These are phyloP conservation scores for Chrysemys picta DNA, from an alignment of 2,113 vertebrate genomes.

Conservation along the genomic window DNA sequence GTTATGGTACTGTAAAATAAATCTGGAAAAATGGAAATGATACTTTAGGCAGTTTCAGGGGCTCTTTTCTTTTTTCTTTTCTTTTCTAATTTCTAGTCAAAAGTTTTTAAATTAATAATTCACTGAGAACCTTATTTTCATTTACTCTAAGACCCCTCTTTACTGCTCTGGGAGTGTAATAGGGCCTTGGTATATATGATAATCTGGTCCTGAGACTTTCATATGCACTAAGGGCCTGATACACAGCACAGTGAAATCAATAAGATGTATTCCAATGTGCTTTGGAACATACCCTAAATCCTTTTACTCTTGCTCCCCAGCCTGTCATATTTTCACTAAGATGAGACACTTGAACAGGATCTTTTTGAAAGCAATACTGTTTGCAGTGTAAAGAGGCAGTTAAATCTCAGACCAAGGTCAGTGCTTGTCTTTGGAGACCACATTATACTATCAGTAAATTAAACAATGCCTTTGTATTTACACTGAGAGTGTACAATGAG, in stretches of 20 bases:
- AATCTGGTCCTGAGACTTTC: background rate
- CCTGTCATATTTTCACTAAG: background rate
- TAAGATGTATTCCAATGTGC: background rate
- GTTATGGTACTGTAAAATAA: background rate
- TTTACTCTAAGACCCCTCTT: background rate
- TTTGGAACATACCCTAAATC: background rate
- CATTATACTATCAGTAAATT: background rate
- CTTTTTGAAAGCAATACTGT: background rate
- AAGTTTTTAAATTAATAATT: background rate
- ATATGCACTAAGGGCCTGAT: background rate
- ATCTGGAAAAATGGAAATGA: background rate
- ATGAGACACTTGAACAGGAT: background rate
- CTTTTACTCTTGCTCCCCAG: background rate
- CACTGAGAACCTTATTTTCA: background rate
- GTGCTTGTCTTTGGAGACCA: background rate
- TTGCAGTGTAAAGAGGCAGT: background rate
- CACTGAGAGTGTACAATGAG: background rate
- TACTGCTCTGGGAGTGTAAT: fast-evolving
- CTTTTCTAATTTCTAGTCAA: background rate
- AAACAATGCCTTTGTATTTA: background rate
- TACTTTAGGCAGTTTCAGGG: background rate
- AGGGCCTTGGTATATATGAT: background rate
- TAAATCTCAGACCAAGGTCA: background rate
- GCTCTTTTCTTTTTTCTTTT: background rate
- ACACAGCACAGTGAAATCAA: background rate